Conservation (phyloP, 2,113 vertebrate genomes). For the Ondatra zibethicus region DNA sequence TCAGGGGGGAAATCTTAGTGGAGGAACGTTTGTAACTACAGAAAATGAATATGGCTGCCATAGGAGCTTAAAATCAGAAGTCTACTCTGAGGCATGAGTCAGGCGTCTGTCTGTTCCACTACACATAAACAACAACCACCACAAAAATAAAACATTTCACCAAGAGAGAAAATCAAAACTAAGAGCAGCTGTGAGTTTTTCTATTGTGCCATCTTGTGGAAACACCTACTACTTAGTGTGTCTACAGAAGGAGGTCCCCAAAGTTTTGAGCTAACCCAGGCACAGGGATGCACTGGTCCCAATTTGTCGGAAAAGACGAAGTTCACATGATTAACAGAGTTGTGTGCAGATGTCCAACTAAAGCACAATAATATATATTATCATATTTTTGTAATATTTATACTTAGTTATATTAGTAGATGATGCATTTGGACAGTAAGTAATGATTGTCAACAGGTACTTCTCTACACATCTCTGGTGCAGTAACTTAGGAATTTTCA, state of each 20-base stretch:
- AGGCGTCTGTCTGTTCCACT: neutral
- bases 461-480: neutral
- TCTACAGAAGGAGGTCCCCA: neutral
- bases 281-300: too few species aligned
- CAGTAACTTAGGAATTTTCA: neutral
- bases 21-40: neutral
- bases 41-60: neutral
- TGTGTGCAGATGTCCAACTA: fast-evolving
- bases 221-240: neutral
- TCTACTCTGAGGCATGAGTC: neutral
- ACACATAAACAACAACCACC: neutral
- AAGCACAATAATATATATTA: neutral
- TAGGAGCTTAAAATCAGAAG: neutral
- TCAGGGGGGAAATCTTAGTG: neutral
- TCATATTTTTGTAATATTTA: neutral
- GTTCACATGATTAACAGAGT: fast-evolving
- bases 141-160: neutral
- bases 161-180: neutral
- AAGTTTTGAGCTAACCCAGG: neutral
- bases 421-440: neutral
- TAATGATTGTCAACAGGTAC: neutral
- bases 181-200: neutral
- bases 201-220: slow-evolving; percentile 46
- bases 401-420: neutral
- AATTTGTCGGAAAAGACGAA: neutral